A percentile compares a stretch with the other conserved stretches of the same genome.
Conservation (phyloP, 2,113 vertebrate species). For the Sterrhoptilus dennistouni region DNA sequence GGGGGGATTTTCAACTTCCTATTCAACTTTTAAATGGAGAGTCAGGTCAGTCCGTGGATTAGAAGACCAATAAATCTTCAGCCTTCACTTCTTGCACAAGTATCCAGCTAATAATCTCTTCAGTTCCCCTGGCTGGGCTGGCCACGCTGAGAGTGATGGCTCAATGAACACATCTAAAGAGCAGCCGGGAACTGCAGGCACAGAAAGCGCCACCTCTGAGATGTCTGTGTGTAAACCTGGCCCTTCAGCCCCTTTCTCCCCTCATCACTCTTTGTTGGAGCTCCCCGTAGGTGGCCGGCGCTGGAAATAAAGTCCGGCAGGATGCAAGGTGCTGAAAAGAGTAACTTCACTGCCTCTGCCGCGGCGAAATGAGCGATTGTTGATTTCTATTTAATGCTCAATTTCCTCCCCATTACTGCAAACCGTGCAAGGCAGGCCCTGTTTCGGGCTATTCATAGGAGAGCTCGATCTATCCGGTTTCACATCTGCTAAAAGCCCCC, state of each 20-base stretch:
- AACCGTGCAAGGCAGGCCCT: constrained; percentile 55
- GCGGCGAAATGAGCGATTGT: constrained; percentile 71
- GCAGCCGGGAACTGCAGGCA: constrained; percentile 58
- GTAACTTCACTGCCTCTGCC: constrained; percentile 54
- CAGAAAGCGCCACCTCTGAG: constrained; percentile 56
- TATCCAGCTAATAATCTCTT: constrained; percentile 6
- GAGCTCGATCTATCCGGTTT: constrained; percentile 62
- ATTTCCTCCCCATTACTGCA: constrained; percentile 77
- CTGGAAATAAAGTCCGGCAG: constrained; percentile 56
- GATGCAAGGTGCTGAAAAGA: constrained; percentile 73
- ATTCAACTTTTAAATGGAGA: constrained; percentile 77
- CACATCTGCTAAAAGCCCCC: constrained; percentile 71
- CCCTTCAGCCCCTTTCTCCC: constrained; percentile 52
- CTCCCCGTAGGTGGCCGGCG: constrained; percentile 54
- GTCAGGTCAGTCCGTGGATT: constrained; percentile 79
- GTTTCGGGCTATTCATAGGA: constrained; percentile 65
- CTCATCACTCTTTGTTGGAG: constrained; percentile 55
- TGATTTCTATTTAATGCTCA: constrained; percentile 81
- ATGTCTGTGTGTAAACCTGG: constrained; percentile 70
- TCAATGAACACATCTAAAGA: constrained; percentile 67
- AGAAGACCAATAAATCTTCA: constrained; percentile 77
- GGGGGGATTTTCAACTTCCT: constrained; percentile 81
- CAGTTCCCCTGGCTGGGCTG: neutral
- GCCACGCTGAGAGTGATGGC: constrained; percentile 5
- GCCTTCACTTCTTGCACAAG: constrained; percentile 46